These are phyloP conservation scores for Albula goreensis DNA, from an alignment of 2,113 vertebrate genomes.

Conservation along the genomic window DNA sequence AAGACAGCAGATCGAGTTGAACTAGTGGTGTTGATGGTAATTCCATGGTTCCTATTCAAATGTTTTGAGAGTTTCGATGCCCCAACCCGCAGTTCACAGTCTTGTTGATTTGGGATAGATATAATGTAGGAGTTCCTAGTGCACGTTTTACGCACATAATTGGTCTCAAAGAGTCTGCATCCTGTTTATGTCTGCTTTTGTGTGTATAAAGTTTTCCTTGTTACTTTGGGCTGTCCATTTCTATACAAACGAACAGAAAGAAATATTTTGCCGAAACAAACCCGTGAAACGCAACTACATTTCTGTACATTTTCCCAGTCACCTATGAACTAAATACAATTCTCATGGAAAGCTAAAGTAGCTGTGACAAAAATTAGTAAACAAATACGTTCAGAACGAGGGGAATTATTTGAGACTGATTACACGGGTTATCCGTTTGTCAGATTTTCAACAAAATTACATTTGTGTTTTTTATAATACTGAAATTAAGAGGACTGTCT, in stretches of 20 bases:
- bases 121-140: background rate
- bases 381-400: no score
- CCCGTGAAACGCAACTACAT: background rate
- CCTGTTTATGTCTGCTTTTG: constrained; percentile 6
- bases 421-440: no score
- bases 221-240: background rate
- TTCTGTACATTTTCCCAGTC: background rate
- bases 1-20: background rate
- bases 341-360: no score
- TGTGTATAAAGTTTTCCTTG: background rate
- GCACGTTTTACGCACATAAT: background rate
- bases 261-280: background rate
- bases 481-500: no score
- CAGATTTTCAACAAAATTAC: no score
- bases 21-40: background rate
- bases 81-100: constrained; percentile 10
- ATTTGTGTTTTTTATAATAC: no score
- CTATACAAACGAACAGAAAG: background rate
- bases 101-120: constrained; percentile 19
- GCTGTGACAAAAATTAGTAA: no score
- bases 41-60: background rate
- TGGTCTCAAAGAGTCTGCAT: background rate
- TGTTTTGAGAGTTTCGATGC: background rate
- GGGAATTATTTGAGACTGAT: no score
- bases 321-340: no score